Evolutionary conservation across 2,797 vertebrate genomes (phyloP), one percentile per base, ranked within the genome.

Genomic region (Halcyon smyrnensis): DNA sequence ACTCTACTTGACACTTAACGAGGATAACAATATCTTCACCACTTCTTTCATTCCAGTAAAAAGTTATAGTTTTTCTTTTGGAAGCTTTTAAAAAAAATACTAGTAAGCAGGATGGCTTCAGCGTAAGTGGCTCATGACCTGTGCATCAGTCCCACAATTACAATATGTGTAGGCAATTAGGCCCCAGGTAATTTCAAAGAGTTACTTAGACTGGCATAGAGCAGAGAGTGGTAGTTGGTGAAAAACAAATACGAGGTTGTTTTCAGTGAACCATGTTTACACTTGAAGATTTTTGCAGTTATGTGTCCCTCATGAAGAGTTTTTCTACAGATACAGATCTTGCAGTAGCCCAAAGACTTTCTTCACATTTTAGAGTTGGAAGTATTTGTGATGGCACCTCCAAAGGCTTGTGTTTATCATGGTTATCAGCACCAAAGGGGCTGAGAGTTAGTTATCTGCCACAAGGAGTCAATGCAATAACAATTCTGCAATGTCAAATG

Each of bases 391-490:
- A 19, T 53, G 41, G 6, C 18, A 39, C 79, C 67, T 70, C 56
- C 10, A 56, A 73, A 75, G 56, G 13, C 41, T 86, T 65, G 23
- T 65, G 28, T 83, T 86, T 86, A 18, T 59, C 8, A 8, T 6
- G 23, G 24, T 50, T 82, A 69, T 60, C 45, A 69, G 51, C n/a
- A 60, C 18, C 36, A 70, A 60, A 79, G 24, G 50, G 11, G 5
- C 45, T 45, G 32, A 63, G 70, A 56, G 24, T 54, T 56, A 67
- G 30, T 94, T 53, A n/a, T 54, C 34, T 86, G 45, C 45, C 32
- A 18, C 0, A 0, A 69, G 21, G 28, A 60, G 50, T 54, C 32
- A 64, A 59, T 0, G 2, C 32, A 24, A 21, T 12, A 68, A 36
- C 12, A 64, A 7, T 45, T 41, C 30, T 46, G 37, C 48, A 37